Evolutionary conservation across 2,888 invertebrate genomes (phyloP), one percentile per base, ranked within the genome.

Genomic region (Lithodes maja): DNA sequence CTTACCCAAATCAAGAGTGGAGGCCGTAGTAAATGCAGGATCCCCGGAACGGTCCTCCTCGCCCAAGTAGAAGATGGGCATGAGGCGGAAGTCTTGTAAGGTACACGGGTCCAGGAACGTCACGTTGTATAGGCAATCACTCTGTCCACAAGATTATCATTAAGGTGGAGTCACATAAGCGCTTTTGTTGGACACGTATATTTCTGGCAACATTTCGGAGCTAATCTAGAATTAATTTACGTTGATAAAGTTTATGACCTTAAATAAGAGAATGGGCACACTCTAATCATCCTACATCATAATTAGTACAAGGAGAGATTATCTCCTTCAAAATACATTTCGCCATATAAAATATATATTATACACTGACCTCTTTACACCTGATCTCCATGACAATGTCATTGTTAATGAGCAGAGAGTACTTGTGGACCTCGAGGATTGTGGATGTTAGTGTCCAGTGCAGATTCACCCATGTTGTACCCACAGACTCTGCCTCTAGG

Each of bases 401-500:
- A 33, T 84, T 74, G 84, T 84, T 80, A 50, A 84, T 81, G 74
- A 87, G 68, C 5, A 87, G 74, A 5, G 82, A 54, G 74, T 84
- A 88, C 68, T 88, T 88, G 84, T 84, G 83, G 9, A 88, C 9
- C 49, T 83, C 84, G 55, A 79, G 71, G 52, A 68, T 9, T 0
- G 84, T 88, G 5, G 84, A 80, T 2, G 88, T 83, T 71, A 88
- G 53, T 78, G 54, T 74, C 88, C 88, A 88, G n/a, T 12, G 52
- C 50, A 88, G 79, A n/a, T 79, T 49, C 54, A 79, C 87, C 87
- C 87, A 87, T 53, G 69, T 53, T 15, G 12, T 52, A 49, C 87
- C 87, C 54, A 79, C 79, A 1, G 78, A 17, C 54, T 78, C 71
- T 78, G 69, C 87, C 83, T 87, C 83, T 54, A 87, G 79, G 75